Evolutionary conservation across 1,140 invertebrate genomes (phyloP).

Genomic region (Zaprionus ghesquierei): DNA sequence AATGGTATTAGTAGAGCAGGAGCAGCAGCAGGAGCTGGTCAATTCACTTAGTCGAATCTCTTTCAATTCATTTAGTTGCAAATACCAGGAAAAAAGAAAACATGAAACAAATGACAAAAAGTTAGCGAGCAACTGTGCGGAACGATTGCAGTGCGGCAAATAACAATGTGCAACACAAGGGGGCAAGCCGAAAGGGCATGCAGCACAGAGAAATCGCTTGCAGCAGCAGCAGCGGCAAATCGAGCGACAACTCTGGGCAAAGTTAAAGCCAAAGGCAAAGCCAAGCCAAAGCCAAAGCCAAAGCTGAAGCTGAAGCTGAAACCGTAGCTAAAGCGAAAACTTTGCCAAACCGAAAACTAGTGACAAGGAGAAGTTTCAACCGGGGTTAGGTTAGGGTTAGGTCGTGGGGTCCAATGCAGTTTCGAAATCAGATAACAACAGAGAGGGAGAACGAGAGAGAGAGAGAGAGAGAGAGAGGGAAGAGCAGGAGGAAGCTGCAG

Average conservation of each 20-base stretch:
- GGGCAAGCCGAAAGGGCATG: constrained; percentile 25
- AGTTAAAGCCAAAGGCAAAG: constrained; percentile 42
- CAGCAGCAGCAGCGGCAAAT: constrained; percentile 55
- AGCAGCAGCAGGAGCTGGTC: background rate
- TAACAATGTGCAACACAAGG: constrained; percentile 68
- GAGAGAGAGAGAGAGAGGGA: constrained; percentile 5
- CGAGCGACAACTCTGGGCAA: constrained; percentile 62
- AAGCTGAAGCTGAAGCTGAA: constrained; percentile 42
- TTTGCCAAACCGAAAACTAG: constrained; percentile 52
- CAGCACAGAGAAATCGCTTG: constrained; percentile 4
- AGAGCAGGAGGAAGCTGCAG: background rate
- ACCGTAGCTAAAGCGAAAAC: constrained; percentile 41
- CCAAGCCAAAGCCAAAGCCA: constrained; percentile 27
- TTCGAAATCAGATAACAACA: constrained; percentile 44
- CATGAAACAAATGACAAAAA: constrained; percentile 58
- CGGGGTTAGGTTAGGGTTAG: constrained; percentile 24
- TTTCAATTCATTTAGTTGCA: constrained; percentile 60
- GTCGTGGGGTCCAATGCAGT: constrained; percentile 64
- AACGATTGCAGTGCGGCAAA: constrained; percentile 69
- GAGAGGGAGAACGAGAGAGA: background rate
- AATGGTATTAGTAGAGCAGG: background rate
- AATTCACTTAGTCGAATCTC: constrained; percentile 40
- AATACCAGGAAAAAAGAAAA: constrained; percentile 19
- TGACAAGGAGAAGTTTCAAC: constrained; percentile 29
- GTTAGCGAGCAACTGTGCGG: constrained; percentile 67